Percentiles rank a stretch among this genome's conserved stretches.
Evolutionary conservation across 2,113 vertebrate species (phyloP).

Genomic region (Psittacus erithacus): DNA sequence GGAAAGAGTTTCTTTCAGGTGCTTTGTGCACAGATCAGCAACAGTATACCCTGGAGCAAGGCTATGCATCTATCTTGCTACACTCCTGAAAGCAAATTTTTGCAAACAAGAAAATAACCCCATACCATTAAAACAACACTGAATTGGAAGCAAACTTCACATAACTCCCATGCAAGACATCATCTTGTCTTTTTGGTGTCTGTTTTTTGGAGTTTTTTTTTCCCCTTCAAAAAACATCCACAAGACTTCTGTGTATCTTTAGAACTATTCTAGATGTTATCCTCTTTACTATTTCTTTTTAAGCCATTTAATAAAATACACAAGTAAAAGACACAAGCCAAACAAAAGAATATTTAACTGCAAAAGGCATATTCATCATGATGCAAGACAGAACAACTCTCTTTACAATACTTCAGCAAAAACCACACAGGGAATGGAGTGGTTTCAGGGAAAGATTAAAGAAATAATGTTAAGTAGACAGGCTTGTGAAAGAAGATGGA

Average conservation of each 20-base stretch:
- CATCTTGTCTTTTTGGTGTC: background rate
- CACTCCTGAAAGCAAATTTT: background rate
- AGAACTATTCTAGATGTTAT: background rate
- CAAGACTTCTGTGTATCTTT: background rate
- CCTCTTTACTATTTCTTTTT: background rate
- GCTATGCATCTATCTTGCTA: background rate
- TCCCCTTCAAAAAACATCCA: background rate
- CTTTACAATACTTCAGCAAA: background rate
- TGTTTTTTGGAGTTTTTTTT: fast-evolving
- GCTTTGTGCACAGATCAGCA: background rate
- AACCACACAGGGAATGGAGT: background rate
- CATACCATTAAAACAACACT: background rate
- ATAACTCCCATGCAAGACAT: background rate
- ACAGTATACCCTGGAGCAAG: background rate
- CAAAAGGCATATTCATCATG: background rate
- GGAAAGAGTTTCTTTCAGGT: background rate
- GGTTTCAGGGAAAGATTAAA: background rate
- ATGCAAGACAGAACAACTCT: background rate
- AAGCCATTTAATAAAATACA: background rate
- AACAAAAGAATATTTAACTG: background rate
- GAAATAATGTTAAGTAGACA: background rate
- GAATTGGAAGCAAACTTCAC: background rate
- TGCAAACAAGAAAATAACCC: background rate
- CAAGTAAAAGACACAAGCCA: background rate
- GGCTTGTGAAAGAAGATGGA: background rate